Percentiles rank a stretch among this genome's conserved stretches.
Conservation (phyloP, 2,888 invertebrate species). For the Torymus texanus region DNA sequence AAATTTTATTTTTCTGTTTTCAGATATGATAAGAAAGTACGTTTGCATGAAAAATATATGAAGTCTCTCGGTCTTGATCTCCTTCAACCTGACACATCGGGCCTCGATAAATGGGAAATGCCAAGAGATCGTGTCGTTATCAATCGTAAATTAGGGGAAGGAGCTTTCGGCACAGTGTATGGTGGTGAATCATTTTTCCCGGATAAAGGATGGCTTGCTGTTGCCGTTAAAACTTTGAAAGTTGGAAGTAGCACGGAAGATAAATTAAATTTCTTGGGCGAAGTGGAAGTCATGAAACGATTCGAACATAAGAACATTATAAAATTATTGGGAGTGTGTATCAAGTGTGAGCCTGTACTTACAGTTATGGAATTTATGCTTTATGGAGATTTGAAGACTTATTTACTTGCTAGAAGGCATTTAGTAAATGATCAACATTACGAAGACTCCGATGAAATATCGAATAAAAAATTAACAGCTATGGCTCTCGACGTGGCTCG, state of each 20-base stretch:
- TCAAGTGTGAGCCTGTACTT: constrained; percentile 90
- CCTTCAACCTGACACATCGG: constrained; percentile 75
- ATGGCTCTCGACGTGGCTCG: constrained; percentile 93
- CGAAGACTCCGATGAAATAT: constrained; percentile 86
- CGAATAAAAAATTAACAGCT: constrained; percentile 85
- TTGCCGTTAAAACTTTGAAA: constrained; percentile 93
- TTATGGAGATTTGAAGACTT: constrained; percentile 94
- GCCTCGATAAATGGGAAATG: constrained; percentile 92
- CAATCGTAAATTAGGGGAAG: constrained; percentile 90
- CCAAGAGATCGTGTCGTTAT: constrained; percentile 89
- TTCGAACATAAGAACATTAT: constrained; percentile 94
- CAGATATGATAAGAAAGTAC: constrained; percentile 82
- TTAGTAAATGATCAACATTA: constrained; percentile 81
- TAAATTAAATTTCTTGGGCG: constrained; percentile 92
- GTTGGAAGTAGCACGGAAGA: constrained; percentile 88
- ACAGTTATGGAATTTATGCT: constrained; percentile 96
- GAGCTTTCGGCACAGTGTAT: constrained; percentile 94
- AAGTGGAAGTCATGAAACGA: constrained; percentile 95
- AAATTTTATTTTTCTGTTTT: constrained; percentile 12
- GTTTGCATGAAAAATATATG: constrained; percentile 82
- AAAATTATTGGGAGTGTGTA: constrained; percentile 89
- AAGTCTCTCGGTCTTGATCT: constrained; percentile 83
- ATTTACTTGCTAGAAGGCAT: constrained; percentile 88
- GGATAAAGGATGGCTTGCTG: constrained; percentile 86
- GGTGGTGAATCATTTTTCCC: constrained; percentile 89